Conservation (phyloP, 1,140 invertebrate genomes). For the Pentalonia nigronervosa region DNA sequence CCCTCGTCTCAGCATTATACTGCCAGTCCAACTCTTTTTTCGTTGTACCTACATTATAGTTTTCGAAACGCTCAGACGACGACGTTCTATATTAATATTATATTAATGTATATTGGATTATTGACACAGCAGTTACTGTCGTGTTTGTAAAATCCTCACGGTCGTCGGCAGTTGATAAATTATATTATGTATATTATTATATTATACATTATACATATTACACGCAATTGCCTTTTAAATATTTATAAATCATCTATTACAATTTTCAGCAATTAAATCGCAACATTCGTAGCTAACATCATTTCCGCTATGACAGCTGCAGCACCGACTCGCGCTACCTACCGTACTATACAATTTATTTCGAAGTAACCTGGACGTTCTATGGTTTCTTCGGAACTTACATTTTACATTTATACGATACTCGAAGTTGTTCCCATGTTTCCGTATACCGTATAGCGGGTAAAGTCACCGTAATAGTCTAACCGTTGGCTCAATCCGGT, state of each 20-base stretch:
- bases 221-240: slow-evolving; percentile 1
- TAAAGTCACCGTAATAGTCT: background rate
- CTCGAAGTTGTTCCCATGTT: background rate
- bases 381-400: background rate
- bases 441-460: background rate
- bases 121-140: background rate
- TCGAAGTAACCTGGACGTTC: background rate
- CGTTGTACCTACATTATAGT: background rate
- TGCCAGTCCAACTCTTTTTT: background rate
- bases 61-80: background rate
- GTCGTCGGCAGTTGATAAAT: background rate
- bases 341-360: background rate
- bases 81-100: background rate
- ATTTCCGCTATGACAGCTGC: background rate
- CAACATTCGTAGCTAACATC: background rate
- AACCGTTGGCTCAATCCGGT: background rate
- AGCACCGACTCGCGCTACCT: background rate
- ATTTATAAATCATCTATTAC: slow-evolving; percentile 26
- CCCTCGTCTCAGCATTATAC: no score
- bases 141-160: background rate
- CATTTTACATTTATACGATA: background rate
- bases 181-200: slow-evolving; percentile 5
- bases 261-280: background rate
- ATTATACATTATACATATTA: background rate
- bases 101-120: background rate